Evolutionary conservation across 2,888 invertebrate genomes (phyloP).

Genomic region (Eupithecia inturbata): DNA sequence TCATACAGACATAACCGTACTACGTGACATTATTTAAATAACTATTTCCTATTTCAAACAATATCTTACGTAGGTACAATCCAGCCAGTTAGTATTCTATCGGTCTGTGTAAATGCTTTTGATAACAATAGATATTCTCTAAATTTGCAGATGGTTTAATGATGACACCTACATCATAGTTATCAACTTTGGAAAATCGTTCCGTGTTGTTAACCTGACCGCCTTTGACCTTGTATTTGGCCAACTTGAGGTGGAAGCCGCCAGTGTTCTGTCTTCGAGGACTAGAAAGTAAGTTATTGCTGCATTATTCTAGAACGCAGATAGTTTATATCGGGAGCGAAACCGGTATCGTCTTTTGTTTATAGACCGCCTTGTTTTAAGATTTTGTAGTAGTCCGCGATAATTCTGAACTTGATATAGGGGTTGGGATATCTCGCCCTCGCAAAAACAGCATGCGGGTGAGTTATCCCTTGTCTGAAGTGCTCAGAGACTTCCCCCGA

Average conservation of each 20-base stretch:
- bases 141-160: constrained; percentile 69
- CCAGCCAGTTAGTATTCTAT: background rate
- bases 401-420: background rate
- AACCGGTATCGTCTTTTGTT: background rate
- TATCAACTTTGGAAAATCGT: constrained; percentile 82
- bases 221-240: constrained; percentile 79
- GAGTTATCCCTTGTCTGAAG: too few relatives aligned
- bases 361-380: background rate
- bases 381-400: background rate
- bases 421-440: too few relatives aligned
- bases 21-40: background rate
- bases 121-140: background rate
- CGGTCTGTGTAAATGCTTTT: background rate
- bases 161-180: constrained; percentile 79
- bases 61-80: background rate
- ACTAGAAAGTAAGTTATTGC: constrained; percentile 71
- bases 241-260: constrained; percentile 80
- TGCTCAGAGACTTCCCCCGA: too few relatives aligned
- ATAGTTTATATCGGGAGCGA: background rate
- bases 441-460: too few relatives aligned
- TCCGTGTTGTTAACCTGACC: constrained; percentile 82
- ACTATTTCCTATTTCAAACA: background rate
- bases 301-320: background rate
- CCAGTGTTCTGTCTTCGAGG: constrained; percentile 79
- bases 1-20: background rate